Conservation (phyloP, 2,113 vertebrate genomes). For the Thinocorus orbignyianus region DNA sequence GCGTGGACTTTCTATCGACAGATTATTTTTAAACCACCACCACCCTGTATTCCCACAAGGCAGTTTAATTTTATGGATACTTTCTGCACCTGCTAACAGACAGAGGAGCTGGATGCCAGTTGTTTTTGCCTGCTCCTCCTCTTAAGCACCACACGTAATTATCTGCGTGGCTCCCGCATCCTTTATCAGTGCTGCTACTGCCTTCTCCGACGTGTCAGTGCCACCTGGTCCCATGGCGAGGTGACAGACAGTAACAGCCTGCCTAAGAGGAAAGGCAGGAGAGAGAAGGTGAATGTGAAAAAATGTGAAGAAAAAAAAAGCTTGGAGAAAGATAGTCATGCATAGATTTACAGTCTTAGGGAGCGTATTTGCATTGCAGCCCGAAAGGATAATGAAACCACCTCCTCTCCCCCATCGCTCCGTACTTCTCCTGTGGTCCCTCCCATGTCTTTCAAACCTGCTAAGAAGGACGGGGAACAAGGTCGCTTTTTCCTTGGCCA, state of each 20-base stretch:
- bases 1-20: neutral
- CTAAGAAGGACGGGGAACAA: neutral
- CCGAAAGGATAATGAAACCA: neutral
- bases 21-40: neutral
- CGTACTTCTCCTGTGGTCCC: neutral
- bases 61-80: neutral
- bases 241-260: neutral
- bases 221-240: neutral
- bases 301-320: neutral
- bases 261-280: neutral
- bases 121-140: neutral
- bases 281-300: neutral
- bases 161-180: neutral
- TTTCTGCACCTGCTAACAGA: neutral
- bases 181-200: neutral
- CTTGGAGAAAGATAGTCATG: fast-evolving
- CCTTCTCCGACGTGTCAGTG: neutral
- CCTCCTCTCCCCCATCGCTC: neutral
- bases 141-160: neutral
- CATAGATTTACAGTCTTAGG: neutral
- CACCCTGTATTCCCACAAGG: neutral
- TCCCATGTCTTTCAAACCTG: neutral
- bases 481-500: neutral
- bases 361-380: neutral
- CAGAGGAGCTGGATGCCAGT: neutral